Conservation (phyloP, 2,113 vertebrate species). For the Larimichthys polyactis region DNA sequence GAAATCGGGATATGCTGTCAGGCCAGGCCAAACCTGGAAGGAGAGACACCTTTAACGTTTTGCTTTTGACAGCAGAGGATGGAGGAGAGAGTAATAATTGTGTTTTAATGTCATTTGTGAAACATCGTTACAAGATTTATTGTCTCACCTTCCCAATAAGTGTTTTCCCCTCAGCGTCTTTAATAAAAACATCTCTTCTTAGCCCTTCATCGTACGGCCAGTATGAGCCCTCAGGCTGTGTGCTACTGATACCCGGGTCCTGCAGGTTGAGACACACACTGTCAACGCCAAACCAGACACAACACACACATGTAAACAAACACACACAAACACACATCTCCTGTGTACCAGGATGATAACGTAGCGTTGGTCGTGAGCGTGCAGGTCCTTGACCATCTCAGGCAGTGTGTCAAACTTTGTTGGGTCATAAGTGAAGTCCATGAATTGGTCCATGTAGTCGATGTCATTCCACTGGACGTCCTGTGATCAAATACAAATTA, state of each 20-base stretch:
- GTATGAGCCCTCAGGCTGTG: conserved; percentile 84
- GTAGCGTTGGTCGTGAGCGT: conserved; percentile 82
- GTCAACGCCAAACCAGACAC: neutral
- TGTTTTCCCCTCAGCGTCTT: conserved; percentile 82
- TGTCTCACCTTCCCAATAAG: conserved; percentile 89
- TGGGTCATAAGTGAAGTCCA: conserved; percentile 88
- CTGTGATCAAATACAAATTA: conserved; percentile 62
- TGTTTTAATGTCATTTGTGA: neutral
- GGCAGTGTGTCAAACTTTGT: conserved; percentile 84
- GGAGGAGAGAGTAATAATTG: neutral
- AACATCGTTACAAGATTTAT: neutral
- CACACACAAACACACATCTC: neutral
- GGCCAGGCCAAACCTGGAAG: conserved; percentile 90
- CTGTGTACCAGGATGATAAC: conserved; percentile 89
- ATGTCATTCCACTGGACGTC: conserved; percentile 89
- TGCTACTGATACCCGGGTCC: conserved; percentile 92
- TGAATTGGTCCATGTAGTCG: conserved; percentile 90
- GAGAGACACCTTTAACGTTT: neutral
- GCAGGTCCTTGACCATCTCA: conserved; percentile 85
- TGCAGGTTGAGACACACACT: conserved; percentile 57
- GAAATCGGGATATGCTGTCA: conserved; percentile 90
- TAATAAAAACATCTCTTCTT: conserved; percentile 88
- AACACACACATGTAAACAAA: neutral
- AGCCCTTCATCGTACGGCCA: conserved; percentile 90
- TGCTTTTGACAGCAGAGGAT: neutral